phyloP scores from a whole-genome alignment of 2,797 vertebrate species.

The Knipowitschia caucasica region DNA sequence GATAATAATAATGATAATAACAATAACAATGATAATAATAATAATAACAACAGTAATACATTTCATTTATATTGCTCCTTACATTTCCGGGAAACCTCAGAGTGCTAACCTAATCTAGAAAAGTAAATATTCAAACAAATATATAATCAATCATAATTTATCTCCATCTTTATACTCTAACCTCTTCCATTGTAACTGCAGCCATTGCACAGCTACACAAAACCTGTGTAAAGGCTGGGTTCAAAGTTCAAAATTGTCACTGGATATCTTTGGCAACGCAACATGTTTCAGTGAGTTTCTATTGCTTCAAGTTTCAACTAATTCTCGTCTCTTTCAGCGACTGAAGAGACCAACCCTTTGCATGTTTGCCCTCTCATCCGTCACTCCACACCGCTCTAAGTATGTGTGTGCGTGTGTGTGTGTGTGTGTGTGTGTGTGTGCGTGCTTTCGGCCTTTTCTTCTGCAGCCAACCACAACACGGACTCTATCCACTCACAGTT shows the following conservation, averaged over 20 bases:
- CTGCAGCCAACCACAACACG: constrained; percentile 17
- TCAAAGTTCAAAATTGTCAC: neutral
- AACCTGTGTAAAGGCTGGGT: neutral
- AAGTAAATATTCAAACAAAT: too few relatives aligned
- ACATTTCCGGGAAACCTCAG: too few relatives aligned
- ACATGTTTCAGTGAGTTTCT: constrained; percentile 28
- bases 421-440: constrained; percentile 39
- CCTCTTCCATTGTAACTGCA: too few relatives aligned
- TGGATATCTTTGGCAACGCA: constrained; percentile 15
- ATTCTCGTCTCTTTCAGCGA: constrained; percentile 40
- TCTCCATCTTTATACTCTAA: too few relatives aligned
- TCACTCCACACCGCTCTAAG: constrained; percentile 56
- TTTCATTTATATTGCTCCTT: too few relatives aligned
- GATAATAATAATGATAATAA: too few relatives aligned
- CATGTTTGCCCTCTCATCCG: constrained; percentile 54
- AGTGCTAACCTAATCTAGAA: too few relatives aligned
- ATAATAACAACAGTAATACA: too few relatives aligned
- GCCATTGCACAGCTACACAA: too few relatives aligned
- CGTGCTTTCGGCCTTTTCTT: constrained; percentile 45
- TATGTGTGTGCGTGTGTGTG: constrained; percentile 48
- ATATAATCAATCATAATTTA: too few relatives aligned
- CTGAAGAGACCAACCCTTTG: constrained; percentile 33
- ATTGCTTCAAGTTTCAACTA: constrained; percentile 40
- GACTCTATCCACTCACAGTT: constrained; percentile 6
- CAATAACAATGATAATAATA: too few relatives aligned